Evolutionary conservation across 1,140 invertebrate species (phyloP).

Genomic region (Macrocentrus cingulum): DNA sequence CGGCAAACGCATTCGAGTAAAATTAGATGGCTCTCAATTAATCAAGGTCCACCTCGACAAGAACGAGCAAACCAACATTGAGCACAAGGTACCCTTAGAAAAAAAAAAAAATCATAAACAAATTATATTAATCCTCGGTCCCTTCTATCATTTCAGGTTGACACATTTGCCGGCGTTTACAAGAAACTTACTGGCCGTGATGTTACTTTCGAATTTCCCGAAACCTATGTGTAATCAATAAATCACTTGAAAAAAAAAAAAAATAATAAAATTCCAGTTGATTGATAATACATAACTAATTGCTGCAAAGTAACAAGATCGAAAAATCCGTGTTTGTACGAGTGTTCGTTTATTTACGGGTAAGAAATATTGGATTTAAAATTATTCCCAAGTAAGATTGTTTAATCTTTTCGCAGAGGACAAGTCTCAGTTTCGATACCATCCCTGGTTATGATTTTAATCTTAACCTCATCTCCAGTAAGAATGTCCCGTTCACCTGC

Average conservation of each 20-base stretch:
- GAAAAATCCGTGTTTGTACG: not conserved
- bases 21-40: slow-evolving; percentile 91
- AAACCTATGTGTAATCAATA: slow-evolving; percentile 88
- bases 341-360: not conserved
- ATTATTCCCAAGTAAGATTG: not conserved
- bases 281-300: not conserved
- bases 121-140: not conserved
- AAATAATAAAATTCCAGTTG: slow-evolving; percentile 26
- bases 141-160: slow-evolving; percentile 71
- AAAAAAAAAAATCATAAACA: not conserved
- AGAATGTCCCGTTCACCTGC: slow-evolving; percentile 97
- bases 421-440: slow-evolving; percentile 75
- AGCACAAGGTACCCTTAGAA: slow-evolving; percentile 85
- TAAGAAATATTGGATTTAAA: not conserved
- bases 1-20: slow-evolving; percentile 94
- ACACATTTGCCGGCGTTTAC: slow-evolving; percentile 97
- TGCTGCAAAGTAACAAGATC: not conserved
- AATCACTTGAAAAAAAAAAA: slow-evolving; percentile 55
- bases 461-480: slow-evolving; percentile 88
- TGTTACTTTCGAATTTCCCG: slow-evolving; percentile 98
- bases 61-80: slow-evolving; percentile 97
- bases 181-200: slow-evolving; percentile 98
- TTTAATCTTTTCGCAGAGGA: slow-evolving; percentile 78
- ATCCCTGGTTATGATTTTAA: slow-evolving; percentile 89
- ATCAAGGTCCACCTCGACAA: slow-evolving; percentile 99